Evolutionary conservation across 2,113 vertebrate genomes (phyloP).

Genomic region (Pipra filicauda): DNA sequence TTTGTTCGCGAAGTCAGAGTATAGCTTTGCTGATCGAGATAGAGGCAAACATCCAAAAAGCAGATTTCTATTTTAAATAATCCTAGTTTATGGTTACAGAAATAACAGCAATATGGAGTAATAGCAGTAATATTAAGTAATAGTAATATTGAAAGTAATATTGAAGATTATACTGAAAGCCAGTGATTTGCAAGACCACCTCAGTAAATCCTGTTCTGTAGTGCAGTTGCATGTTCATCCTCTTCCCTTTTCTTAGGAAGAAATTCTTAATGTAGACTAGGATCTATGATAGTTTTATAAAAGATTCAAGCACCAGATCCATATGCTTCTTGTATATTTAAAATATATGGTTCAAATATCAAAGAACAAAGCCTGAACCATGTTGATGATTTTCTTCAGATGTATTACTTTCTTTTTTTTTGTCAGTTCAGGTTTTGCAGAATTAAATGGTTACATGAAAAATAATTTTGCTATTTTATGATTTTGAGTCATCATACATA

Average conservation of each 20-base stretch:
- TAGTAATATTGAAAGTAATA: neutral
- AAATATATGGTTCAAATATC: neutral
- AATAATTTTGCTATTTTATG: neutral
- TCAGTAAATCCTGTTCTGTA: neutral
- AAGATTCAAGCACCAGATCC: neutral
- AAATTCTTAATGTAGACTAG: neutral
- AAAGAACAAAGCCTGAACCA: neutral
- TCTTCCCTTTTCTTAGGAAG: neutral
- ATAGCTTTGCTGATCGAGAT: neutral
- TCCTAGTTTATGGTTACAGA: neutral
- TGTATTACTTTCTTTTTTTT: neutral
- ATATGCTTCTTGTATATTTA: neutral
- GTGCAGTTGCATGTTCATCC: neutral
- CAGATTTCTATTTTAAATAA: neutral
- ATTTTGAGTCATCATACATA: neutral
- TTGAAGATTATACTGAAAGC: neutral
- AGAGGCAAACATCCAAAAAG: neutral
- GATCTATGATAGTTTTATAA: neutral
- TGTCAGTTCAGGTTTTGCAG: neutral
- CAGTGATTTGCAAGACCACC: neutral
- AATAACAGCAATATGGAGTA: neutral
- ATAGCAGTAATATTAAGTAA: neutral
- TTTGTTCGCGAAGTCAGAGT: neutral
- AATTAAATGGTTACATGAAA: neutral
- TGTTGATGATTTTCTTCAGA: neutral